A percentile compares a stretch with the other conserved stretches of the same genome.
phyloP scores from a whole-genome alignment of 2,113 vertebrate genomes.

The Rhinolophus sinicus region DNA sequence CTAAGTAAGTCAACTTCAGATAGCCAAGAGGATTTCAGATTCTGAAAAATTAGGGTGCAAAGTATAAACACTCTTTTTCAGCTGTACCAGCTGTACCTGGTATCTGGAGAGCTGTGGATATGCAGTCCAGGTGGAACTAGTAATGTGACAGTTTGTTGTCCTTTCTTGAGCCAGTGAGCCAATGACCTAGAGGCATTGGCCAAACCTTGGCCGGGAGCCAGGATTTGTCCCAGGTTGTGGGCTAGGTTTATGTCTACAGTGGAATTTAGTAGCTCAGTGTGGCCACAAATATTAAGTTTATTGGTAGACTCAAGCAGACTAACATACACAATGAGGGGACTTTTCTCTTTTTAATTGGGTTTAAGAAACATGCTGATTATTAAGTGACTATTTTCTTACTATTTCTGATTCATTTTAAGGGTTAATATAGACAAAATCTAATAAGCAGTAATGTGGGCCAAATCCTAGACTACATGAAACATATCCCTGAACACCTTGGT shows the following conservation, averaged over 20 bases:
- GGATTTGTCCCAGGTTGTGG: background rate
- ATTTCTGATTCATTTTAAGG: background rate
- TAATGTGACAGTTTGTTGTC: background rate
- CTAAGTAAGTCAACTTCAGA: background rate
- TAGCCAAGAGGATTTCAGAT: background rate
- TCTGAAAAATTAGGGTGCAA: background rate
- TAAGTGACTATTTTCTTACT: background rate
- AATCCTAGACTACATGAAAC: background rate
- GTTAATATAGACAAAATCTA: background rate
- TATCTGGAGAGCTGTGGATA: background rate
- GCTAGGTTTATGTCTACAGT: background rate
- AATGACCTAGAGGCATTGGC: background rate
- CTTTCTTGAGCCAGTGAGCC: background rate
- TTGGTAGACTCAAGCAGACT: background rate
- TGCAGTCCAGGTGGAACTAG: background rate
- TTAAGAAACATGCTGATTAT: background rate
- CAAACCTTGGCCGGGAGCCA: background rate
- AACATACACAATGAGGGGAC: background rate
- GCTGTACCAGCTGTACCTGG: background rate
- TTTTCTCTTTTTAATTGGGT: background rate
- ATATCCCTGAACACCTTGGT: background rate
- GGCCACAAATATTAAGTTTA: background rate
- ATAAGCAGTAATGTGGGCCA: background rate
- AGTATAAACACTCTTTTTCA: background rate
- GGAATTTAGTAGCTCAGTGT: background rate